A percentile compares a stretch with the other conserved stretches of the same genome.
These are phyloP conservation scores for Tipula lateralis DNA, from an alignment of 2,888 invertebrate species.

Conservation along the genomic window DNA sequence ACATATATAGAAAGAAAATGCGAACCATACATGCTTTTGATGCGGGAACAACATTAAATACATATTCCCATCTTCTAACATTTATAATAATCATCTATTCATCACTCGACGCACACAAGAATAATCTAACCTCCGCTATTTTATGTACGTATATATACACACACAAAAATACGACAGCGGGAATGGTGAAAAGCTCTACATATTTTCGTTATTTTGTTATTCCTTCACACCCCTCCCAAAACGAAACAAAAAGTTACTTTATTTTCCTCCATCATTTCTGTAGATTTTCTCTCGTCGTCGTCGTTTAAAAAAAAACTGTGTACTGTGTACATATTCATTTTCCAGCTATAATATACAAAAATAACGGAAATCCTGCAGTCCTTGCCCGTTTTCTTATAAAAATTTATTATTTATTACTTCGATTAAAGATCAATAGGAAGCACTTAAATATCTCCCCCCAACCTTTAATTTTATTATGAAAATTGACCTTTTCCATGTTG, in stretches of 20 bases:
- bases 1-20: not conserved
- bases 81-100: slow-evolving; percentile 24
- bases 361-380: slow-evolving; percentile 15
- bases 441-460: not conserved
- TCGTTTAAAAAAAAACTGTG: not conserved
- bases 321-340: not conserved
- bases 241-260: not conserved
- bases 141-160: not conserved
- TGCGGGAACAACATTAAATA: not conserved
- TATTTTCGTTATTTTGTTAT: not conserved
- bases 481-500: not conserved
- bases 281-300: not conserved
- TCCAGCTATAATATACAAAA: not conserved
- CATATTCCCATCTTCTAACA: not conserved
- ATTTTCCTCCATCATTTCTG: not conserved
- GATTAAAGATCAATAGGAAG: slow-evolving; percentile 24
- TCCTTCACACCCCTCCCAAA: not conserved
- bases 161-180: not conserved
- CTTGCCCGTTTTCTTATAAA: not conserved
- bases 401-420: slow-evolving; percentile 11
- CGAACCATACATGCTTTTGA: not conserved
- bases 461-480: not conserved
- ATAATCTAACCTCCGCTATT: not conserved
- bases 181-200: not conserved
- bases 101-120: not conserved